Percentiles rank a stretch among this genome's conserved stretches.
phyloP scores from a whole-genome alignment of 1,140 invertebrate species.

The Neuroterus valhalla region DNA sequence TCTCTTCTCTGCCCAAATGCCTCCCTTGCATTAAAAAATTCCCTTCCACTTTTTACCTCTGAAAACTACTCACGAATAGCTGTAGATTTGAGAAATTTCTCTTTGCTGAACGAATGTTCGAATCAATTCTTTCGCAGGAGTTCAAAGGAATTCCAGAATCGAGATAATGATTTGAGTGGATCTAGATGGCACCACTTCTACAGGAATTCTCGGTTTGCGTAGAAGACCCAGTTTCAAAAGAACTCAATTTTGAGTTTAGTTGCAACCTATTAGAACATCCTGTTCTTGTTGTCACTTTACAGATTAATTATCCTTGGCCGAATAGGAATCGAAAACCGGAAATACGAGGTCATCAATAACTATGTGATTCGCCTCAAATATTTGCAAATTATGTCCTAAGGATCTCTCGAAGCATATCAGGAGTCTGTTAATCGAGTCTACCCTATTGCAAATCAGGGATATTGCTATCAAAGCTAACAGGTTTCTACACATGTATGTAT shows the following conservation, averaged over 20 bases:
- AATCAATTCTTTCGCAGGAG: background rate
- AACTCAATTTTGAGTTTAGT: too few species aligned
- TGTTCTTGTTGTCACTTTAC: too few species aligned
- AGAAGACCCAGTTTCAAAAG: too few species aligned
- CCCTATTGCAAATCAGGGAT: slow-evolving; percentile 6
- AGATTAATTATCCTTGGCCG: too few species aligned
- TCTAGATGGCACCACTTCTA: too few species aligned
- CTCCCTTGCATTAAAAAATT: slow-evolving; percentile 26
- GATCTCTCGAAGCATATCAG: background rate
- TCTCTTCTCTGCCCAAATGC: slow-evolving; percentile 29
- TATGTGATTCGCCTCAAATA: background rate
- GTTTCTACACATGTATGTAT: slow-evolving; percentile 25
- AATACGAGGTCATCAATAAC: too few species aligned
- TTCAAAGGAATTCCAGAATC: background rate
- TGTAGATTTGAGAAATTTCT: slow-evolving; percentile 1
- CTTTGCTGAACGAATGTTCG: background rate
- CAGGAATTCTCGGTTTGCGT: too few species aligned
- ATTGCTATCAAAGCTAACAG: slow-evolving; percentile 14
- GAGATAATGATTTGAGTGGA: background rate
- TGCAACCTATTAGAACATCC: too few species aligned
- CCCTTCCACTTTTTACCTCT: background rate
- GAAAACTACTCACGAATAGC: slow-evolving; percentile 23
- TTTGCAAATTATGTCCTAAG: background rate
- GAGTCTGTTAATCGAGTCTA: background rate
- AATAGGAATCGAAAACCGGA: too few species aligned